phyloP scores from a whole-genome alignment of 2,797 vertebrate genomes.

The Gobionotothen gibberifrons region DNA sequence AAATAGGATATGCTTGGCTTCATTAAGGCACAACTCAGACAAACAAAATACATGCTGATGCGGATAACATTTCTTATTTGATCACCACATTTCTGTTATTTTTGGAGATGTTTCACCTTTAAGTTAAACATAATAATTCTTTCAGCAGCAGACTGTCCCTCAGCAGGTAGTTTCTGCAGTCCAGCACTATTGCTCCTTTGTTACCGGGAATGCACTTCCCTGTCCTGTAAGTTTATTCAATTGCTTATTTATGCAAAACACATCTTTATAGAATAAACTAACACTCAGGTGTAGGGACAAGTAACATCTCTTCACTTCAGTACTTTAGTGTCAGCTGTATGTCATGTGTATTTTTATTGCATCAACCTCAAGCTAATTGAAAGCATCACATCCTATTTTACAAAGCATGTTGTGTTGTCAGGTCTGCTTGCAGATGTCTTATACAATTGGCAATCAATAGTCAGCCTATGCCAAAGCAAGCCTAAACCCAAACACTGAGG shows the following conservation, averaged over 20 bases:
- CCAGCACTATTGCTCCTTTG: background rate
- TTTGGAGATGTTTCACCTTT: background rate
- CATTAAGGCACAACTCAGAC: constrained; percentile 1
- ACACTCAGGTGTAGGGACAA: constrained; percentile 40
- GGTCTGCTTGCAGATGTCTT: background rate
- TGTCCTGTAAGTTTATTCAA: constrained; percentile 60
- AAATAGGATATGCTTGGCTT: constrained; percentile 32
- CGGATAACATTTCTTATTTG: background rate
- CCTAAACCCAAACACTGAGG: constrained; percentile 34
- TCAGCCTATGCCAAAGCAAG: background rate
- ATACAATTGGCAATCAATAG: constrained; percentile 13
- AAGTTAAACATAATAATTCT: background rate
- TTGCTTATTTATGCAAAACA: constrained; percentile 78
- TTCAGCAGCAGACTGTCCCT: background rate
- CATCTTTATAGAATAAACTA: constrained; percentile 60
- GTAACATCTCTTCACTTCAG: constrained; percentile 19
- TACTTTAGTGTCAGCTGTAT: constrained; percentile 3
- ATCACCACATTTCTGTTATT: background rate
- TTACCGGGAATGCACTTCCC: constrained; percentile 4
- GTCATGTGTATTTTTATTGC: too few species aligned
- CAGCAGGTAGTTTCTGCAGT: constrained; percentile 27
- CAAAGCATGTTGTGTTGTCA: background rate
- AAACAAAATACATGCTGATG: background rate
- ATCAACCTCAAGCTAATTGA: background rate
- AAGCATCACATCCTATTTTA: background rate